Conservation (phyloP, 2,797 vertebrate genomes). For the Anguilla anguilla region DNA sequence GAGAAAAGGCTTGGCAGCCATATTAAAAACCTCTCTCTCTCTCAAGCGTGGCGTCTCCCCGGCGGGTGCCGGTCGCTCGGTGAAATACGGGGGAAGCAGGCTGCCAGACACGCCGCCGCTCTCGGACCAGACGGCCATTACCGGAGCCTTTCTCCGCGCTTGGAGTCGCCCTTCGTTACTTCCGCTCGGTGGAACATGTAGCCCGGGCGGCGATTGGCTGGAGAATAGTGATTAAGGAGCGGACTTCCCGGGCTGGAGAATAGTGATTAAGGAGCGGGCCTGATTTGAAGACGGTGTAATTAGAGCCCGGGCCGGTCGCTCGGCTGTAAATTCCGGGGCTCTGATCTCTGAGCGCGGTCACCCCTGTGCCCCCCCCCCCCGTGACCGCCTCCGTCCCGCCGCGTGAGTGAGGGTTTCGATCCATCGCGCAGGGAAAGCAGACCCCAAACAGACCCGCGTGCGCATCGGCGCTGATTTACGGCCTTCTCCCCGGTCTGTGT, state of each 20-base stretch:
- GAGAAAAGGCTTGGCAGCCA: neutral
- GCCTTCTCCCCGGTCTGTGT: neutral
- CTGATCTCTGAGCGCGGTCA: slow-evolving; percentile 52
- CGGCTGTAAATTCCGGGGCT: slow-evolving; percentile 56
- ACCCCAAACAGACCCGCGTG: neutral
- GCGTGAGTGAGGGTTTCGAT: neutral
- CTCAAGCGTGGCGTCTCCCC: neutral
- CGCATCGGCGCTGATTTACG: neutral
- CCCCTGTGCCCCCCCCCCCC: slow-evolving; percentile 51
- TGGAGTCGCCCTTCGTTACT: slow-evolving; percentile 47
- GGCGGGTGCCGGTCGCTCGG: neutral
- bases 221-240: slow-evolving; percentile 61
- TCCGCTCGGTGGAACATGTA: slow-evolving; percentile 53
- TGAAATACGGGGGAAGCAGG: neutral
- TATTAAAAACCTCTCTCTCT: neutral
- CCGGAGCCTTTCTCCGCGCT: neutral
- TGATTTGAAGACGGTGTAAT: slow-evolving; percentile 59
- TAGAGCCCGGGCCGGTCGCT: slow-evolving; percentile 50
- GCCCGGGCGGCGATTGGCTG: slow-evolving; percentile 55
- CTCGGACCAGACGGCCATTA: no score
- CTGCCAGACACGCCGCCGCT: neutral
- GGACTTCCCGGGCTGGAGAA: no score
- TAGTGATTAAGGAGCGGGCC: slow-evolving; percentile 58
- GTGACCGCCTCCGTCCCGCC: slow-evolving; percentile 39
- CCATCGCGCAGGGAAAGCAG: neutral